These are phyloP conservation scores for Cranoglanis bouderius DNA, from an alignment of 2,113 vertebrate species.

Conservation along the genomic window DNA sequence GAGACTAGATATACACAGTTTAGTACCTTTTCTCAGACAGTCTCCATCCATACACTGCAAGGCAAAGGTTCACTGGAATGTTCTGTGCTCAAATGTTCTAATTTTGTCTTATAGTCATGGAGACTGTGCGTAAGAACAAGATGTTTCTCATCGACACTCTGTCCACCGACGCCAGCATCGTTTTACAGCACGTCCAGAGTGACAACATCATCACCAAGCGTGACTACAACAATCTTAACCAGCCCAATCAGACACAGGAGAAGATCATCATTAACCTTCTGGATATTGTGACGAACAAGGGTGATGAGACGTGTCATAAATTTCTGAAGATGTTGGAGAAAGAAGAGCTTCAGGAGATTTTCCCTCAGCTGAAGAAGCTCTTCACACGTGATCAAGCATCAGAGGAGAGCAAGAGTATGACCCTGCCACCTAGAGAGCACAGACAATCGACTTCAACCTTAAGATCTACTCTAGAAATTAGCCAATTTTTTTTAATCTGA, in stretches of 20 bases:
- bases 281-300: constrained; percentile 22
- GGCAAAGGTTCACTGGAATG: not conserved
- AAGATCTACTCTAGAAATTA: not conserved
- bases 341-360: not conserved
- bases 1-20: not conserved
- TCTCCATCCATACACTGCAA: not conserved
- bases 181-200: not conserved
- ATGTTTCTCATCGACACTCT: not conserved
- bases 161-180: not conserved
- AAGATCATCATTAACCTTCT: constrained; percentile 21
- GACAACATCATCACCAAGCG: not conserved
- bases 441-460: too few species aligned
- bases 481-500: not conserved
- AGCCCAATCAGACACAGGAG: not conserved
- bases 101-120: not conserved
- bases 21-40: not conserved
- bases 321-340: constrained; percentile 7
- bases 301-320: not conserved
- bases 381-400: not conserved
- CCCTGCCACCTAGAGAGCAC: too few species aligned
- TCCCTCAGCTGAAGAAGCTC: constrained; percentile 3
- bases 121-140: not conserved
- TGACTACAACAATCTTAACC: not conserved
- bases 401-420: too few species aligned
- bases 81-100: not conserved